These are phyloP conservation scores for Notechis scutatus DNA, from an alignment of 2,113 vertebrate species.

Conservation along the genomic window DNA sequence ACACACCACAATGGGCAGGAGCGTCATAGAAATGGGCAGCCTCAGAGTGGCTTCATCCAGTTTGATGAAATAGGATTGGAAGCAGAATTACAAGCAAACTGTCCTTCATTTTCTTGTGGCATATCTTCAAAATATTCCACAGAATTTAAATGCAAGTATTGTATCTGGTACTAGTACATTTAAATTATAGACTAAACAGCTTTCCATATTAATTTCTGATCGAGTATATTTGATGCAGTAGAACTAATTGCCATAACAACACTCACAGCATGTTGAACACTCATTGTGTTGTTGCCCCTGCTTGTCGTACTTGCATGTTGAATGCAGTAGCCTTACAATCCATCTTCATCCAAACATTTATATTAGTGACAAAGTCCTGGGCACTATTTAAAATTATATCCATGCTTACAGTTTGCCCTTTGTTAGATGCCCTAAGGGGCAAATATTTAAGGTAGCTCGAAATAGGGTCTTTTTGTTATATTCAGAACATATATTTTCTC, in stretches of 20 bases:
- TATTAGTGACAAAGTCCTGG: neutral
- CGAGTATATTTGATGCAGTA: neutral
- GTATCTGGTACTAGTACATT: neutral
- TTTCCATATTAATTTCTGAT: neutral
- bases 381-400: neutral
- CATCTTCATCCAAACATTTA: neutral
- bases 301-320: neutral
- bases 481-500: neutral
- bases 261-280: neutral
- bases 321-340: neutral
- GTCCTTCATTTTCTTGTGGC: neutral
- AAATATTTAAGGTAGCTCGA: neutral
- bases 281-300: neutral
- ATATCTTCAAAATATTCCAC: neutral
- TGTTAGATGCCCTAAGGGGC: neutral
- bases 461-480: neutral
- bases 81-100: neutral
- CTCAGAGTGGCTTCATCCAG: neutral
- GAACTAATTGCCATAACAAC: neutral
- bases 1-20: fast-evolving
- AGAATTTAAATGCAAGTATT: neutral
- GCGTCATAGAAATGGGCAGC: no score
- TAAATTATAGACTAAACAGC: neutral
- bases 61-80: neutral
- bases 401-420: neutral